phyloP scores from a whole-genome alignment of 2,888 invertebrate species.

The Aphidius colemani region DNA sequence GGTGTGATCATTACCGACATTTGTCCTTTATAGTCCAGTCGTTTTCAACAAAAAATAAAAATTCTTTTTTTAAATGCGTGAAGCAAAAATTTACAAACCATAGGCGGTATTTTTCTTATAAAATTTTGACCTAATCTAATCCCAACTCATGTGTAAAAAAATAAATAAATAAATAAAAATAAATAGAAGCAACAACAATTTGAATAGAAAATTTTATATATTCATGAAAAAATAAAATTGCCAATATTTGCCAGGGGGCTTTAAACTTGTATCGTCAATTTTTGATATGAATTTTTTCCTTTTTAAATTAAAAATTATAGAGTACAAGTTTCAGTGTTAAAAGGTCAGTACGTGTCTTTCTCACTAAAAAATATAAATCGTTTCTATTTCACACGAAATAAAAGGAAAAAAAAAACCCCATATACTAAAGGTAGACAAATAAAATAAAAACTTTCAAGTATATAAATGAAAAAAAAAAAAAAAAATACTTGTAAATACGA shows the following conservation, averaged over 20 bases:
- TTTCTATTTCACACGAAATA: slow-evolving; percentile 13
- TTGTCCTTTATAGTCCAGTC: slow-evolving; percentile 9
- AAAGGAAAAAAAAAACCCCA: background rate
- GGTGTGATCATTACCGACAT: slow-evolving; percentile 19
- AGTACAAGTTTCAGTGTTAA: too few relatives aligned
- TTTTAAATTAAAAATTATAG: too few relatives aligned
- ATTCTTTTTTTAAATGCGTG: background rate
- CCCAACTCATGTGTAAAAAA: background rate
- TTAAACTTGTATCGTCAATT: too few relatives aligned
- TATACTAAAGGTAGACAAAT: background rate
- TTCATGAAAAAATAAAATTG: too few relatives aligned
- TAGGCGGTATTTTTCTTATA: slow-evolving; percentile 18
- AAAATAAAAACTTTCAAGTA: slow-evolving; percentile 1
- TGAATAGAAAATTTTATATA: too few relatives aligned
- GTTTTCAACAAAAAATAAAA: too few relatives aligned
- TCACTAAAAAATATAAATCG: background rate
- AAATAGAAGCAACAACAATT: background rate
- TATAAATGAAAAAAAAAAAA: slow-evolving; percentile 9
- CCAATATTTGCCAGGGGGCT: too few relatives aligned
- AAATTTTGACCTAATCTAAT: background rate
- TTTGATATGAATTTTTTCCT: too few relatives aligned
- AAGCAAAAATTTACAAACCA: slow-evolving; percentile 18
- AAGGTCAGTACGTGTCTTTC: background rate
- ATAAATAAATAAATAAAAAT: background rate
- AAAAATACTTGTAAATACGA: background rate